Conservation (phyloP, 2,113 vertebrate species). For the Odobenus rosmarus region DNA sequence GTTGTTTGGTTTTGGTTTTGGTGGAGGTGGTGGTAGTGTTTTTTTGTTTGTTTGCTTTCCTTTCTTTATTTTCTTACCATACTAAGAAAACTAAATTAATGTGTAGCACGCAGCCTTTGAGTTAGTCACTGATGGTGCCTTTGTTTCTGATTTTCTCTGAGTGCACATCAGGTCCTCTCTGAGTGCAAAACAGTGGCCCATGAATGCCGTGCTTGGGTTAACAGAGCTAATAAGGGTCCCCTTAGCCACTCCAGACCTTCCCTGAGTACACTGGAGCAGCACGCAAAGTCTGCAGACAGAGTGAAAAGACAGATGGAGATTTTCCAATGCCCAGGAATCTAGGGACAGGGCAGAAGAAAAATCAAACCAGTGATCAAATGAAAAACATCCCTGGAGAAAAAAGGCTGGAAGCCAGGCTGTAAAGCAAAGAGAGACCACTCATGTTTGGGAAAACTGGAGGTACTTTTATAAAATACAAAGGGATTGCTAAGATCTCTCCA, state of each 20-base stretch:
- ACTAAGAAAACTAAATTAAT: slow-evolving; percentile 7
- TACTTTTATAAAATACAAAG: background rate
- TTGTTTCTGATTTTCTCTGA: background rate
- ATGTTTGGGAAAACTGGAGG: background rate
- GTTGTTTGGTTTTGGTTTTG: background rate
- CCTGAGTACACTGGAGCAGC: background rate
- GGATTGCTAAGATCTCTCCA: background rate
- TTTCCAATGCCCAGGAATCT: background rate
- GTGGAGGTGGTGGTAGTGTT: background rate
- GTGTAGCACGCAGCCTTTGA: background rate
- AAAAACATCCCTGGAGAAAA: background rate
- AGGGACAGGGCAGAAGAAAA: background rate
- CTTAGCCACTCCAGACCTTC: background rate
- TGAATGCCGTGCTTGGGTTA: background rate
- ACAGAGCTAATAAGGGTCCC: background rate
- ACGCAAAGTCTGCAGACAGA: background rate
- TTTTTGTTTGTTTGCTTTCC: background rate
- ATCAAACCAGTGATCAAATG: background rate
- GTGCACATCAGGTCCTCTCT: background rate
- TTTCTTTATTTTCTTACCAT: background rate
- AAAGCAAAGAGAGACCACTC: background rate
- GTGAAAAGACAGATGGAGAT: background rate
- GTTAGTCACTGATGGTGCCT: background rate
- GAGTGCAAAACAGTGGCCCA: background rate
- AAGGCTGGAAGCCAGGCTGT: background rate